These are phyloP conservation scores for Manduca sexta DNA, from an alignment of 1,140 invertebrate genomes.

Conservation along the genomic window DNA sequence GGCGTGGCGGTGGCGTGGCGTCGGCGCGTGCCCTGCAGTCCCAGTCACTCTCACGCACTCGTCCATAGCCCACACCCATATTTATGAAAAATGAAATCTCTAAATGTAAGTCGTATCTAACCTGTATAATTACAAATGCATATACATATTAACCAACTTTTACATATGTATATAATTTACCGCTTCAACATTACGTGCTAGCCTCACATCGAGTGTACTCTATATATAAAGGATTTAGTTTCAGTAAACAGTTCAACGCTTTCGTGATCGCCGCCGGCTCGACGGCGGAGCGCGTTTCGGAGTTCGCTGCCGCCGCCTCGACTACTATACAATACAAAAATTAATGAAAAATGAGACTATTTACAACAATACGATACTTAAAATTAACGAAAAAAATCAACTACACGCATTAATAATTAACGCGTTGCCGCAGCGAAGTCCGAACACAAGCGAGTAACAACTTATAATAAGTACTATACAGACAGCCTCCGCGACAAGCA, in stretches of 20 bases:
- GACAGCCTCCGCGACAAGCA: background rate
- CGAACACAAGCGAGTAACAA: conserved; percentile 25
- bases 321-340: conserved; percentile 19
- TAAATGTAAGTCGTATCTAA: conserved; percentile 53
- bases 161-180: conserved; percentile 61
- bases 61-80: conserved; percentile 16
- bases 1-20: conserved; percentile 21
- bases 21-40: conserved; percentile 5
- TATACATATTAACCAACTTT: conserved; percentile 63
- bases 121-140: conserved; percentile 71
- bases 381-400: conserved; percentile 25
- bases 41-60: conserved; percentile 11
- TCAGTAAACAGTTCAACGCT: conserved; percentile 13
- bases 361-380: conserved; percentile 11
- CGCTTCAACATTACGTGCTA: conserved; percentile 19
- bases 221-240: conserved; percentile 26
- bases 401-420: conserved; percentile 36
- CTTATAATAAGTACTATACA: conserved; percentile 1
- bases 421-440: conserved; percentile 20
- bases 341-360: conserved; percentile 13
- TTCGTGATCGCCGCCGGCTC: conserved; percentile 8
- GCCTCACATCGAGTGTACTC: conserved; percentile 16
- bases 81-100: conserved; percentile 50
- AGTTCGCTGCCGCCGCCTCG: conserved; percentile 14
- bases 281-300: conserved; percentile 15